Conservation (phyloP, 2,888 invertebrate species). For the Rhamnusium bicolor region DNA sequence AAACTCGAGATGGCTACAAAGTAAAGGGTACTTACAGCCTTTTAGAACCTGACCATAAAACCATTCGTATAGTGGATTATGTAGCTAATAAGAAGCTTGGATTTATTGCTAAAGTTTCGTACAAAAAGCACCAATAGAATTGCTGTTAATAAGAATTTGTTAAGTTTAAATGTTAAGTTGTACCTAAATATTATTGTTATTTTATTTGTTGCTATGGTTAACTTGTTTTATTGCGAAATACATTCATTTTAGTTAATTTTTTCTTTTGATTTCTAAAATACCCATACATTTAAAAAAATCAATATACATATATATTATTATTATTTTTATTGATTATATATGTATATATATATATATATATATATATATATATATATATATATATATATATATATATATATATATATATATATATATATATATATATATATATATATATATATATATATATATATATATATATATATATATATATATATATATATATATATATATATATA, state of each 20-base stretch:
- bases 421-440: too few species aligned
- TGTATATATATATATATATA: too few species aligned
- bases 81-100: conserved; percentile 65
- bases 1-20: conserved; percentile 66
- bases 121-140: conserved; percentile 60
- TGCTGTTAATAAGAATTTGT: conserved; percentile 16
- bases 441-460: too few species aligned
- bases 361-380: too few species aligned
- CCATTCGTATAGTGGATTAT: conserved; percentile 65
- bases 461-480: too few species aligned
- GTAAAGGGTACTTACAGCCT: conserved; percentile 66
- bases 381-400: too few species aligned
- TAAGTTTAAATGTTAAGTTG: conserved; percentile 26
- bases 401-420: too few species aligned
- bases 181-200: conserved; percentile 29
- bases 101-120: conserved; percentile 65
- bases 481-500: too few species aligned
- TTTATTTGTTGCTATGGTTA: conserved; percentile 49
- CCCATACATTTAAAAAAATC: neutral
- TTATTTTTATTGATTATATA: too few species aligned
- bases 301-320: too few species aligned
- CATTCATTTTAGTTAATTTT: conserved; percentile 38
- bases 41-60: conserved; percentile 66
- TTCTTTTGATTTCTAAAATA: too few species aligned
- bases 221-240: conserved; percentile 63